A percentile compares a stretch with the other conserved stretches of the same genome.
Evolutionary conservation across 2,888 invertebrate species (phyloP).

Genomic region (Prosapia bicincta): DNA sequence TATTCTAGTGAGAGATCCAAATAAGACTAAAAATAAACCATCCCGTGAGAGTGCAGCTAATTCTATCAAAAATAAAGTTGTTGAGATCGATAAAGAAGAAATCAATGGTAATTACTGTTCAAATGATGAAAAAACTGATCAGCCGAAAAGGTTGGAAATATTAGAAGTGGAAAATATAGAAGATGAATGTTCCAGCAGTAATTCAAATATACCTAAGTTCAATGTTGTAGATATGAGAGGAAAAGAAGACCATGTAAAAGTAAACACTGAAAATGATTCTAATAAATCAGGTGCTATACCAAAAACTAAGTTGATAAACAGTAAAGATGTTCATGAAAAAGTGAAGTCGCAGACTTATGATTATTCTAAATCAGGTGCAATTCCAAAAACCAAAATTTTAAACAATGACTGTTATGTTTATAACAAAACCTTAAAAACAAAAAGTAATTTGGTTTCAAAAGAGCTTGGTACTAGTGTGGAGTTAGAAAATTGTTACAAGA

Average conservation of each 20-base stretch:
- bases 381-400: neutral
- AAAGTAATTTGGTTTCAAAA: neutral
- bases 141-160: neutral
- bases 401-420: neutral
- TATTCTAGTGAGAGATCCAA: neutral
- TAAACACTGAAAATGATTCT: neutral
- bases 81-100: neutral
- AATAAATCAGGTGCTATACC: neutral
- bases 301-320: neutral
- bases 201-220: neutral
- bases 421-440: neutral
- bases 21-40: neutral
- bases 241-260: neutral
- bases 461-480: neutral
- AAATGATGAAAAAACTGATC: neutral
- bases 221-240: neutral
- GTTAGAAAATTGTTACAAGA: neutral
- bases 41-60: neutral
- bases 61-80: neutral
- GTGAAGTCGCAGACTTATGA: neutral
- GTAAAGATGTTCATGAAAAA: neutral
- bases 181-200: neutral
- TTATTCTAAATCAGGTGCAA: neutral
- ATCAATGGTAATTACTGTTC: neutral
- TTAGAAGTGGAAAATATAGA: neutral